Percentiles rank a stretch among this genome's conserved stretches.
Evolutionary conservation across 53 echinoderm and acorn worm species (phyloP).

Genomic region (Hippasteria phrygiana): DNA sequence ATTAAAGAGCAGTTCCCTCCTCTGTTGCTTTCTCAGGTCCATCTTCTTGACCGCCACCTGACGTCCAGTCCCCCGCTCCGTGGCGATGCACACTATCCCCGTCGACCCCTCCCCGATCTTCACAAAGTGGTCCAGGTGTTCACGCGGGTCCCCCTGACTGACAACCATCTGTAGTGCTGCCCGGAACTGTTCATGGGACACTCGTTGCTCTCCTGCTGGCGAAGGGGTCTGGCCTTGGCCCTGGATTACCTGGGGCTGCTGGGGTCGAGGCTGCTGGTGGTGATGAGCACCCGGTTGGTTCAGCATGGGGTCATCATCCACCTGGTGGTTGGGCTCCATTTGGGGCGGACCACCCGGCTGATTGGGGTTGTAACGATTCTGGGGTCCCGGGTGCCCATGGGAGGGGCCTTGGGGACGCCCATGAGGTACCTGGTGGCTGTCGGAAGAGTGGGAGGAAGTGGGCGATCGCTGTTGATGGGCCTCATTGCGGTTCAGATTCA

Average conservation of each 20-base stretch:
- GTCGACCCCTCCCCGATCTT: slow-evolving; percentile 99
- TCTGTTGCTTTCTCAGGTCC: slow-evolving; percentile 96
- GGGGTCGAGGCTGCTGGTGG: background rate
- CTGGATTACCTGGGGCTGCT: background rate
- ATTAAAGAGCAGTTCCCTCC: slow-evolving; percentile 97
- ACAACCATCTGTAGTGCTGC: slow-evolving; percentile 95
- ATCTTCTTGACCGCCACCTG: slow-evolving; percentile 99
- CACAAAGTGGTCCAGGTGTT: slow-evolving; percentile 87
- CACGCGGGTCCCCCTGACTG: slow-evolving; percentile 86
- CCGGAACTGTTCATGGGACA: slow-evolving; percentile 97
- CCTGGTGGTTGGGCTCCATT: slow-evolving; percentile 6
- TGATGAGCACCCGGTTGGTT: slow-evolving; percentile 18
- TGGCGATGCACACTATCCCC: slow-evolving; percentile 97
- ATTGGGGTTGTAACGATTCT: slow-evolving; percentile 14
- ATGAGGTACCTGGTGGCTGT: slow-evolving; percentile 20
- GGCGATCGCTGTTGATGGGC: slow-evolving; percentile 55
- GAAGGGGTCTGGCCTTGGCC: slow-evolving; percentile 55
- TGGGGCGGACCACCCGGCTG: slow-evolving; percentile 42
- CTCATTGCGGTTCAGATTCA: slow-evolving; percentile 35
- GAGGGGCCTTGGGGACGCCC: slow-evolving; percentile 1
- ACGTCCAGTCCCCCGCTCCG: slow-evolving; percentile 76
- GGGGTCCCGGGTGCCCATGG: background rate
- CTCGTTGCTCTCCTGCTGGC: slow-evolving; percentile 82
- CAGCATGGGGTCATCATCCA: slow-evolving; percentile 17
- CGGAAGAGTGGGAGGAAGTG: slow-evolving; percentile 60